Evolutionary conservation across 2,797 vertebrate genomes (phyloP).

Genomic region (Pelodytes ibericus): DNA sequence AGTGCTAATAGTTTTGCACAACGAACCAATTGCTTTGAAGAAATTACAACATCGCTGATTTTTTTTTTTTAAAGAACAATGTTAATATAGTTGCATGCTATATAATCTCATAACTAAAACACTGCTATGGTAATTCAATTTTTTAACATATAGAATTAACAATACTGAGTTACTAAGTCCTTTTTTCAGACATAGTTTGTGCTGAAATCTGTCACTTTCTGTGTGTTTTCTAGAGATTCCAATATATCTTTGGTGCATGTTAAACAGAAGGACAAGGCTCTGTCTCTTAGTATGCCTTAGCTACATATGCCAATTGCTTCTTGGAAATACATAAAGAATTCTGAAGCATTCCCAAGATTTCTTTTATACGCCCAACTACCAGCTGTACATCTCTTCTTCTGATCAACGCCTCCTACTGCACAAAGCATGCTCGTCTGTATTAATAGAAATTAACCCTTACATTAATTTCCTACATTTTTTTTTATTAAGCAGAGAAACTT

Average conservation of each 20-base stretch:
- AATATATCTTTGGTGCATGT: constrained; percentile 31
- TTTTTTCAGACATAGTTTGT: not conserved
- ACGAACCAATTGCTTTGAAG: too few species aligned
- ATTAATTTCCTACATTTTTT: not conserved
- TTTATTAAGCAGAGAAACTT: not conserved
- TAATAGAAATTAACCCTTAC: constrained; percentile 36
- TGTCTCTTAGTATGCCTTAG: constrained; percentile 39
- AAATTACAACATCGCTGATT: too few species aligned
- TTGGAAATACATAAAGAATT: constrained; percentile 49
- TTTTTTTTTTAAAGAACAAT: too few species aligned
- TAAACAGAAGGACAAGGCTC: constrained; percentile 46
- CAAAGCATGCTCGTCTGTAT: constrained; percentile 42
- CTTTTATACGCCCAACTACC: constrained; percentile 49
- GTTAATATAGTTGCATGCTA: not conserved
- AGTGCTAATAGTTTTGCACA: too few species aligned
- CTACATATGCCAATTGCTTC: constrained; percentile 46
- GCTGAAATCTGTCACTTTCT: constrained; percentile 2
- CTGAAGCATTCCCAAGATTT: constrained; percentile 53
- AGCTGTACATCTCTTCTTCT: constrained; percentile 54
- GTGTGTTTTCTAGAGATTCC: constrained; percentile 44
- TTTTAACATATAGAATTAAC: not conserved
- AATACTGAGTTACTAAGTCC: not conserved
- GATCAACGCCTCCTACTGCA: constrained; percentile 48
- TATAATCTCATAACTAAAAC: not conserved
- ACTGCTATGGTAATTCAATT: not conserved